Conservation (phyloP, 1,140 invertebrate genomes). For the Muscidifurax raptorellus region DNA sequence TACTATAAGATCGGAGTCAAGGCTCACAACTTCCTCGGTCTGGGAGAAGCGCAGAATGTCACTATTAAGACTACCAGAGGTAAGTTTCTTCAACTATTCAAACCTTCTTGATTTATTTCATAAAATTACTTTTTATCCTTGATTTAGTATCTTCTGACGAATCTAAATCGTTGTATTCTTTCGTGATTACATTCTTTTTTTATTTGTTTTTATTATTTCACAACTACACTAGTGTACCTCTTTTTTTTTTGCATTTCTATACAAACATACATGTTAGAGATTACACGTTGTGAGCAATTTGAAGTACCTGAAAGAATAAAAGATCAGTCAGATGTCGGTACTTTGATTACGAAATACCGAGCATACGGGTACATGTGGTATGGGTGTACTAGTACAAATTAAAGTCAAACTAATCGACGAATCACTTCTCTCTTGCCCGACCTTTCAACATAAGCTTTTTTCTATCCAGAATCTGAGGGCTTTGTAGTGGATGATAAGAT, state of each 20-base stretch:
- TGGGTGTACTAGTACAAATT: not conserved
- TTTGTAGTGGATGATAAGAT: constrained; percentile 67
- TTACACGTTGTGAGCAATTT: not conserved
- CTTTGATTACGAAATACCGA: not conserved
- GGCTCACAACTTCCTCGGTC: constrained; percentile 90
- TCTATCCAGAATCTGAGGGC: constrained; percentile 73
- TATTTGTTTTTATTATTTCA: constrained; percentile 7
- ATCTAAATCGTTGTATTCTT: not conserved
- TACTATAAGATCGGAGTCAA: constrained; percentile 88
- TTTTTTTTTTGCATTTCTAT: not conserved
- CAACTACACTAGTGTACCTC: not conserved
- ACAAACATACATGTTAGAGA: constrained; percentile 5
- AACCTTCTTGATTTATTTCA: not conserved
- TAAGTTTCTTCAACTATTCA: constrained; percentile 76
- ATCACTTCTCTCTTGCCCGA: constrained; percentile 17
- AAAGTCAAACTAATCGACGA: constrained; percentile 30
- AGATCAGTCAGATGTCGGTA: not conserved
- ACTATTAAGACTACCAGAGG: constrained; percentile 90
- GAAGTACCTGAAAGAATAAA: not conserved
- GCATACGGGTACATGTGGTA: not conserved
- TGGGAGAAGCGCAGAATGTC: constrained; percentile 83
- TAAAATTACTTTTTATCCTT: constrained; percentile 2
- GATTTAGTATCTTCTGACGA: not conserved
- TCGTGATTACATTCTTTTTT: not conserved
- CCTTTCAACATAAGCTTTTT: constrained; percentile 62